Evolutionary conservation across 2,797 vertebrate species (phyloP), one percentile per base, ranked within the genome.

Genomic region (Periparus ater): DNA sequence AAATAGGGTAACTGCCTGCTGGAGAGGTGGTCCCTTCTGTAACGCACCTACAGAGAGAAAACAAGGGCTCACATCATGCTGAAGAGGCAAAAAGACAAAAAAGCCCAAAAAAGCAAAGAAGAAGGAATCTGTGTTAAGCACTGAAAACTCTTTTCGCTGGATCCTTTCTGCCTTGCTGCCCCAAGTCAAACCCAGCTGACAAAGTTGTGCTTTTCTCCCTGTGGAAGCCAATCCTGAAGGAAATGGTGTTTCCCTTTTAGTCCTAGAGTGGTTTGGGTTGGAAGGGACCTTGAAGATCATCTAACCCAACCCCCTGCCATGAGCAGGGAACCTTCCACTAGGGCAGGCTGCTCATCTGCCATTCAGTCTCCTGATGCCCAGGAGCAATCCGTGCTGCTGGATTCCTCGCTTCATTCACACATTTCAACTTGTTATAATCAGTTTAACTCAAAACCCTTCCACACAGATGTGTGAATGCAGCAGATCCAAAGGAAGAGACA

Each of bases 21-120:
- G 2, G 99, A 98, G 70, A 98, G 98, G 88, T 99, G 99, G 94
- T 99, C 99, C 93, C 99, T 98, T 54, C 99, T 98, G 92, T 99
- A 99, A 65, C 99, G 99, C 32, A 99, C 99, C 99, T 99, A 75
- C 32, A 45, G 23, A 38, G 67, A 71, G 32, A 76, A 92, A 81
- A 88, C n/a, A 76, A 36, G 54, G 3, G 13, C 4, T 88, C 66
- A 91, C 5, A 42, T 7, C 17, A 45, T n/a, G 76, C 50, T 34
- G 25, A 32, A 73, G 13, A 16, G 42, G 54, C 5, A 54, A 38
- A 58, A 55, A 17, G 3, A 11, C 4, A 10, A 25, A 21, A 26
- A 54, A 53, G 11, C 7, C 5, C 5, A 17, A 13, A n/a, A 42
- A 26, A 40, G 17, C 20, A 38, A 25, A 30, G 21, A 17, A 57